These are phyloP conservation scores for Acestrorhynchus altus DNA, from an alignment of 2,797 vertebrate genomes.

Conservation along the genomic window DNA sequence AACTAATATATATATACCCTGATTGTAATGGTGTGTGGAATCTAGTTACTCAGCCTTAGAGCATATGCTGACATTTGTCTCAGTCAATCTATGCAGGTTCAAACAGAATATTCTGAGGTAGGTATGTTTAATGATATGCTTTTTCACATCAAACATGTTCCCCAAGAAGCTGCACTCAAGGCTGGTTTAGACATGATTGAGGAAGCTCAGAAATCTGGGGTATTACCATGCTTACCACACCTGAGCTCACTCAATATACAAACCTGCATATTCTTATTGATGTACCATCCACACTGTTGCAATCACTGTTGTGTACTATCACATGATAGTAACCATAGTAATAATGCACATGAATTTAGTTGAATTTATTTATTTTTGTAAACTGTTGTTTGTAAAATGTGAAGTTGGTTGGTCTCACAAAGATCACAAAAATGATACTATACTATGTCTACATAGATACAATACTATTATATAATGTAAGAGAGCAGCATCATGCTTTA, in stretches of 20 bases:
- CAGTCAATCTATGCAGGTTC: constrained; percentile 29
- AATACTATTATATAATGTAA: too few relatives aligned
- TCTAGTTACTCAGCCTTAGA: background rate
- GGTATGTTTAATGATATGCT: constrained; percentile 48
- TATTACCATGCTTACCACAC: constrained; percentile 22
- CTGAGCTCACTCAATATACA: constrained; percentile 4
- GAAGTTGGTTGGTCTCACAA: too few relatives aligned
- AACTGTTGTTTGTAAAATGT: too few relatives aligned
- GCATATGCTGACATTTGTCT: background rate
- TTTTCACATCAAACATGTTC: constrained; percentile 43
- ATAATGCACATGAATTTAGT: too few relatives aligned
- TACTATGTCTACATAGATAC: too few relatives aligned
- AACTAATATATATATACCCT: too few relatives aligned
- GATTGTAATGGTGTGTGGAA: constrained; percentile 5
- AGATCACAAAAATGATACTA: too few relatives aligned
- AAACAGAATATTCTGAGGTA: constrained; percentile 34
- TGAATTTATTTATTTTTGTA: too few relatives aligned
- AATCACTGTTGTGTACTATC: too few relatives aligned
- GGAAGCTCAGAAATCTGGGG: constrained; percentile 37
- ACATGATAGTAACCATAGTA: too few relatives aligned
- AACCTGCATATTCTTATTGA: background rate
- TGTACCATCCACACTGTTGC: background rate
- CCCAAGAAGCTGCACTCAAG: constrained; percentile 20
- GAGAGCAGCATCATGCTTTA: too few relatives aligned
- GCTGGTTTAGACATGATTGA: constrained; percentile 46